Base-by-base conservation (phyloP, 2,888 invertebrate genomes). In the Gonocerus acuteangulatus region DNA sequence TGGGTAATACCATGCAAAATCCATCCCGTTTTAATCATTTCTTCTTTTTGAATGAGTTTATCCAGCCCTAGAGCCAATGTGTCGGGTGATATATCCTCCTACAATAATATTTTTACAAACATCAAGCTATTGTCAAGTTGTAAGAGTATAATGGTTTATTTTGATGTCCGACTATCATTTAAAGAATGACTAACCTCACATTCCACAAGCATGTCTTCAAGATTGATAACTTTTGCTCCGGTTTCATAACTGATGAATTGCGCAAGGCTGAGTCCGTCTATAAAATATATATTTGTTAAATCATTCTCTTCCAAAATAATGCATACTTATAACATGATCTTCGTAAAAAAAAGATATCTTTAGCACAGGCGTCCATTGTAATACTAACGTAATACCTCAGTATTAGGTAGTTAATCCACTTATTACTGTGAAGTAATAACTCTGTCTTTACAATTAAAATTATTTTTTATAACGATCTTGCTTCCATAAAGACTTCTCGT, bases 1-100 rank as follows among this genome's bases (percentile, higher is more conserved):
- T n/a, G n/a, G n/a, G n/a, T n/a, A n/a, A n/a, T 62, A 65, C 65
- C 65, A 34, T 47, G 62, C 34, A 64, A 21, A 34, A 65, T 58
- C 65, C 65, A 65, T 13, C 65, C 65, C 15, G 34, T 48, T 18
- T 62, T 63, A 7, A 27, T 32, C 13, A 62, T 19, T 4, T 52
- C 45, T 13, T 62, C 23, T 34, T 48, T 44, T 19, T 47, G 34
- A 3, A 64, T 54, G 22, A 45, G 60, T 34, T 52, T 47, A 18
- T 48, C 48, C 23, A 65, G 48, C 34, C 34, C 51, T 6, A 27
- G n/a, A 7, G 64, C 65, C 22, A 65, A 32, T 18, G 21, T 11
- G 3, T 18, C 2, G 3, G 32, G 19, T 4, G 51, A 21, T 11
- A 51, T 7, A 7, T 15, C 42, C n/a, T 42, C 42, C 42, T 42